Evolutionary conservation across 2,797 vertebrate species (phyloP), one percentile per base, ranked within the genome.

Genomic region (Enteromius fasciolatus): DNA sequence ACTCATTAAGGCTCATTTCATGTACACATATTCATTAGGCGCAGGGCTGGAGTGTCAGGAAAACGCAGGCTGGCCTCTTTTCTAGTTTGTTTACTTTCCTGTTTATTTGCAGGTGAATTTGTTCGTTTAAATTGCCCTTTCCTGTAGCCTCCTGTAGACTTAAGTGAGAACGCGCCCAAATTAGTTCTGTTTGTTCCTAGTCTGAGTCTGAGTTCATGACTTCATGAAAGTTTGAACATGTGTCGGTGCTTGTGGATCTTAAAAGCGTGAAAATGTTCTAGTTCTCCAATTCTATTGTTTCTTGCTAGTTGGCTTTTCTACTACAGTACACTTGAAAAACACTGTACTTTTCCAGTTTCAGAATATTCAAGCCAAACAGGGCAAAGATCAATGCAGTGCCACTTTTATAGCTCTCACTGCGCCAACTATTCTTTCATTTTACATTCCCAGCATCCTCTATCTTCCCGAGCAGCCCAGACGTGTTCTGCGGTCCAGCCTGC

Each of bases 1-100:
- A 28, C 86, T 90, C 85, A 88, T 90, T 89, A 88, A 73, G 82
- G 73, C 77, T 89, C 70, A 89, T 89, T 89, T 89, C 73, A 86
- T 85, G 84, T 87, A 69, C 74, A 85, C 84, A 90, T 89, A 90
- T 87, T 89, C 85, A 89, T 89, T 84, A 90, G 85, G 69, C 41
- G 28, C 75, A 17, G 23, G 66, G 81, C 70, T 85, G 74, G 82
- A 80, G 85, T 86, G 84, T 85, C 83, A 89, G 66, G 70, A 78
- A 70, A 82, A 68, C 61, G 72, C 83, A 83, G 66, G 76, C 68
- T 85, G 80, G 73, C 73, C 64, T 87, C 74, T 79, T 81, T 84
- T 66, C 52, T 61, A 68, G 44, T 83, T 87, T 86, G 79, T 87
- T 87, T 83, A 86, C 83, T 84, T 81, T 74, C 70, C 86, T 79